These are phyloP conservation scores for Catocala sponsa DNA, from an alignment of 2,888 invertebrate species.

Conservation along the genomic window DNA sequence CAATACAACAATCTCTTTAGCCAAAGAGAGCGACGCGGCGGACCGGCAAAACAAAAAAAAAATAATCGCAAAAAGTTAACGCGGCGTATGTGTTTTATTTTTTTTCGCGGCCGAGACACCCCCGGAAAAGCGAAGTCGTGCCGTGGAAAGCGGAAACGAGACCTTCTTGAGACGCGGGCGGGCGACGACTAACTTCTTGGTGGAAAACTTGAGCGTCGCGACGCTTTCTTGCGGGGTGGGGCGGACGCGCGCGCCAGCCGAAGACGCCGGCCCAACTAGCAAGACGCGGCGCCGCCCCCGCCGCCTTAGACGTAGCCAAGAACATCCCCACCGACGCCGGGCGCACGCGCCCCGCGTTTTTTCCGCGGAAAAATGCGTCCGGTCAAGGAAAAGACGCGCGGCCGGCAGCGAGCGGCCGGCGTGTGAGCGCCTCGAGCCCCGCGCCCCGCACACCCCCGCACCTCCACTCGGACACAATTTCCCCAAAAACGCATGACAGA, in stretches of 20 bases:
- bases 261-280: constrained; percentile 88
- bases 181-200: constrained; percentile 89
- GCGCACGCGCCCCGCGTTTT: constrained; percentile 87
- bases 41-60: constrained; percentile 37
- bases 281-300: constrained; percentile 87
- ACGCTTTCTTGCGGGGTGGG: constrained; percentile 87
- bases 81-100: constrained; percentile 48
- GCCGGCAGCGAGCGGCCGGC: constrained; percentile 64
- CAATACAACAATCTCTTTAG: constrained; percentile 56
- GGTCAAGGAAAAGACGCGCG: constrained; percentile 85
- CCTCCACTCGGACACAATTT: constrained; percentile 58
- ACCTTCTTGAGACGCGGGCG: constrained; percentile 88
- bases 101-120: constrained; percentile 53
- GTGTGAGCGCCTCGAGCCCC: constrained; percentile 52
- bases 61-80: constrained; percentile 42
- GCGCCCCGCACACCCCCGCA: constrained; percentile 55
- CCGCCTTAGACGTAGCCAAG: constrained; percentile 86
- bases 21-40: constrained; percentile 34
- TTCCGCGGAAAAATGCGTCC: constrained; percentile 88
- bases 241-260: constrained; percentile 86
- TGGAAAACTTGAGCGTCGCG: constrained; percentile 87
- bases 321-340: constrained; percentile 85
- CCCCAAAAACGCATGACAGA: constrained; percentile 70
- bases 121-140: constrained; percentile 68
- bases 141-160: constrained; percentile 80